phyloP scores from a whole-genome alignment of 2,113 vertebrate species.

The Trematomus loennbergii region DNA sequence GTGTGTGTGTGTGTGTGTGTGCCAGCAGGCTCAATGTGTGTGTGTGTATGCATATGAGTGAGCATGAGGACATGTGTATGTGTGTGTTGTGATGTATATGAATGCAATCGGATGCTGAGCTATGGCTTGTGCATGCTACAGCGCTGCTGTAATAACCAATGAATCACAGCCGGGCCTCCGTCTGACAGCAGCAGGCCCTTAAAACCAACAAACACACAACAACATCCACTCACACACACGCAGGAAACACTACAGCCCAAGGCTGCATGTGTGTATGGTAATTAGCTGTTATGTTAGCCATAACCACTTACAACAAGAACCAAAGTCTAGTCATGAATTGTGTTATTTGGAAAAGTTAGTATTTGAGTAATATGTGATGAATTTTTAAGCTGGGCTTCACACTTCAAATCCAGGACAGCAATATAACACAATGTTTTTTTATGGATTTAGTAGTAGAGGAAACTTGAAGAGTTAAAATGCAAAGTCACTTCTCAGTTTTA shows the following conservation, averaged over 20 bases:
- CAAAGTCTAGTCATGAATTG: not conserved
- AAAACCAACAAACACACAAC: slow-evolving; percentile 65
- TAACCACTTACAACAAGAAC: not conserved
- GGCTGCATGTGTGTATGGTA: not conserved
- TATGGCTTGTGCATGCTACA: slow-evolving; percentile 69
- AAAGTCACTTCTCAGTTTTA: no score
- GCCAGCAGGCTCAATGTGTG: not conserved
- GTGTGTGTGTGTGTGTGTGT: not conserved
- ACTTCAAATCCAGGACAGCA: not conserved
- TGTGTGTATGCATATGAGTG: slow-evolving; percentile 16
- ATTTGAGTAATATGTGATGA: not conserved
- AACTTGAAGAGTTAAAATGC: no score
- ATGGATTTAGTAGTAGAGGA: no score
- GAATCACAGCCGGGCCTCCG: slow-evolving; percentile 66
- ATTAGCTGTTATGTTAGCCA: not conserved
- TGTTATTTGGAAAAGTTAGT: not conserved
- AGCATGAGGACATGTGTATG: slow-evolving; percentile 8
- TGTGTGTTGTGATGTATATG: slow-evolving; percentile 66
- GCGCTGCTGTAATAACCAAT: slow-evolving; percentile 77
- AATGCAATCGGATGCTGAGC: slow-evolving; percentile 80
- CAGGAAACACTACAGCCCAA: not conserved
- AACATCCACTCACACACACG: slow-evolving; percentile 50
- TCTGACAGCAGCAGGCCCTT: slow-evolving; percentile 68
- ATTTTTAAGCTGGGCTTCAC: not conserved
- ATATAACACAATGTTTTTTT: not conserved